These are phyloP conservation scores for Oreochromis grahami DNA, from an alignment of 2,797 vertebrate species.

Conservation along the genomic window DNA sequence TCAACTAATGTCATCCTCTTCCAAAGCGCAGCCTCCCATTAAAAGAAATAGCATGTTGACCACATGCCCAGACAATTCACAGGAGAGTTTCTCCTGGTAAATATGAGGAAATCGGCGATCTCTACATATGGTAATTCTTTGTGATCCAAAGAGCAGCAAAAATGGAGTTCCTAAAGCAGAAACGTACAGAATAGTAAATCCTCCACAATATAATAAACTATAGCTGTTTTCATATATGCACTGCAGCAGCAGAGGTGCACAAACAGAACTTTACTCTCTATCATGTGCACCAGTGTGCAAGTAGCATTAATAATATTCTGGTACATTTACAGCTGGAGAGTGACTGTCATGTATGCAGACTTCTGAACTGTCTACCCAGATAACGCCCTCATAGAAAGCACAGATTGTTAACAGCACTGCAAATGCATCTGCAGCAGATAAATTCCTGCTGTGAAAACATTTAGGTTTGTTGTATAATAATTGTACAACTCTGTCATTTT, in stretches of 20 bases:
- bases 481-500: background rate
- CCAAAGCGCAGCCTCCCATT: background rate
- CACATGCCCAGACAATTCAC: background rate
- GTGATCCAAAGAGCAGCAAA: background rate
- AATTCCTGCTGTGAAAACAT: background rate
- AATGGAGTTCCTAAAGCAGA: background rate
- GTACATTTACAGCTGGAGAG: background rate
- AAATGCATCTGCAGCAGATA: background rate
- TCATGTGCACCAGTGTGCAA: background rate
- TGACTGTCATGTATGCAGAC: background rate
- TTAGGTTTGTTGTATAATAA: background rate
- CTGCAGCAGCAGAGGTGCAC: background rate
- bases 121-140: background rate
- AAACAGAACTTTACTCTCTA: background rate
- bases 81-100: constrained; percentile 24
- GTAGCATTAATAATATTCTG: background rate
- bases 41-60: background rate
- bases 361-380: background rate
- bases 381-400: background rate
- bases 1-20: background rate
- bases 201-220: background rate
- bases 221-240: background rate
- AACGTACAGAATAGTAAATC: background rate
- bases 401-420: background rate
- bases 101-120: constrained; percentile 4